Evolutionary conservation across 2,113 vertebrate species (phyloP).

Genomic region (Baryphthengus martii): DNA sequence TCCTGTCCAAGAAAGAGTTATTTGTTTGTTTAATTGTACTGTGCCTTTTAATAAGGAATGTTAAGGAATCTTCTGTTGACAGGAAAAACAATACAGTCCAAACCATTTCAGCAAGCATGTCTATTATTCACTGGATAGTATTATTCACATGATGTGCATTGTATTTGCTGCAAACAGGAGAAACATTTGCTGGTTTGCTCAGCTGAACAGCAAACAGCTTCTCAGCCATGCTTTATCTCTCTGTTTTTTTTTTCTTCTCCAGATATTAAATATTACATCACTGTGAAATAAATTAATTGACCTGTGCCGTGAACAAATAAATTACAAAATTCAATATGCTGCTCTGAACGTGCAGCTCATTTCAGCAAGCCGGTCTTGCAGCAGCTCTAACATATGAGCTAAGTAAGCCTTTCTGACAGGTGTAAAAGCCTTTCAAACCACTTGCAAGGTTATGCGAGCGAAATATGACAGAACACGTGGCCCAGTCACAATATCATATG

Average conservation of each 20-base stretch:
- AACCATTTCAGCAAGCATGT: background rate
- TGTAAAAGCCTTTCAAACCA: slow-evolving; percentile 56
- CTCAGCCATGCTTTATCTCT: slow-evolving; percentile 45
- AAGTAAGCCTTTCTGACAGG: slow-evolving; percentile 69
- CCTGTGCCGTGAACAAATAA: slow-evolving; percentile 68
- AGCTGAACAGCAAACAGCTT: slow-evolving; percentile 43
- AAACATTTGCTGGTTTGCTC: slow-evolving; percentile 57
- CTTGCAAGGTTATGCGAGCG: slow-evolving; percentile 51
- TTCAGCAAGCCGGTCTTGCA: slow-evolving; percentile 1
- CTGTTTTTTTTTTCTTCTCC: slow-evolving; percentile 60
- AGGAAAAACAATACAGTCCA: slow-evolving; percentile 20
- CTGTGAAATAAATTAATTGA: slow-evolving; percentile 74
- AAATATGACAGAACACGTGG: slow-evolving; percentile 61
- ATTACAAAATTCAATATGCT: slow-evolving; percentile 64
- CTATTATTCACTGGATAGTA: slow-evolving; percentile 1
- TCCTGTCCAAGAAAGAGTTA: slow-evolving; percentile 30
- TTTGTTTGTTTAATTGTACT: slow-evolving; percentile 60
- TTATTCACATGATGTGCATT: background rate
- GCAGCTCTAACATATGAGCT: slow-evolving; percentile 60
- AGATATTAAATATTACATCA: slow-evolving; percentile 67
- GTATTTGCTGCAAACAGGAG: slow-evolving; percentile 6
- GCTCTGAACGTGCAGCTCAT: slow-evolving; percentile 66
- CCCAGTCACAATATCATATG: slow-evolving; percentile 62
- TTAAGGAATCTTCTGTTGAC: background rate
- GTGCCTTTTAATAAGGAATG: slow-evolving; percentile 44